phyloP scores from a whole-genome alignment of 1,140 invertebrate genomes.

The Bombyx mandarina region DNA sequence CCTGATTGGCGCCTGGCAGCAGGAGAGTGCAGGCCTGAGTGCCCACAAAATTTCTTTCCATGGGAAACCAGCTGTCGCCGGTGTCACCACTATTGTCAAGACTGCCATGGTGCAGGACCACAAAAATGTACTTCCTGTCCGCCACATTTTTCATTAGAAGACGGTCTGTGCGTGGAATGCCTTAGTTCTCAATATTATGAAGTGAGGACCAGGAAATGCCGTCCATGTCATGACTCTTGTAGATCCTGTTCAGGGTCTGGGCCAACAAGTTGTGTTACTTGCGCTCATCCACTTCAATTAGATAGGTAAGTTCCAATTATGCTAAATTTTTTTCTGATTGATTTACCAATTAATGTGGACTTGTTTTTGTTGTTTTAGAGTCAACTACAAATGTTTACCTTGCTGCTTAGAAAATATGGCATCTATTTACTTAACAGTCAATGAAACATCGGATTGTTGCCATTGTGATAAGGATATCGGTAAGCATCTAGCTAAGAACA shows the following conservation, averaged over 20 bases:
- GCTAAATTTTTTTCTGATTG: background rate
- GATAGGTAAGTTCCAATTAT: constrained; percentile 61
- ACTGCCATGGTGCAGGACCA: constrained; percentile 75
- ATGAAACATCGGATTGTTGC: constrained; percentile 72
- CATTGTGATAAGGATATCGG: constrained; percentile 78
- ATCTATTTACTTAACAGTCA: constrained; percentile 39
- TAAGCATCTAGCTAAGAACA: constrained; percentile 31
- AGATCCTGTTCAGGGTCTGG: constrained; percentile 79
- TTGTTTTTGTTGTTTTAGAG: constrained; percentile 38
- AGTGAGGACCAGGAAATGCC: constrained; percentile 76
- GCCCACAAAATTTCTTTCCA: constrained; percentile 86
- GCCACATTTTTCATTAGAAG: constrained; percentile 77
- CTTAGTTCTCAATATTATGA: constrained; percentile 82
- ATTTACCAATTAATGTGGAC: background rate
- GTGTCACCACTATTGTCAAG: constrained; percentile 86
- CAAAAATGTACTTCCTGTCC: constrained; percentile 80
- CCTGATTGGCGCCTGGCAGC: constrained; percentile 81
- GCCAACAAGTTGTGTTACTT: constrained; percentile 77
- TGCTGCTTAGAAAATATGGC: constrained; percentile 72
- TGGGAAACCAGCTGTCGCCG: constrained; percentile 84
- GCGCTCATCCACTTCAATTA: constrained; percentile 76
- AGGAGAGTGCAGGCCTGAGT: constrained; percentile 85
- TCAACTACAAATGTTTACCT: constrained; percentile 81
- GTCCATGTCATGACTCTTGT: constrained; percentile 79
- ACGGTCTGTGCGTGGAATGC: constrained; percentile 80